These are phyloP conservation scores for Erpetoichthys calabaricus DNA, from an alignment of 2,797 vertebrate genomes.

Conservation along the genomic window DNA sequence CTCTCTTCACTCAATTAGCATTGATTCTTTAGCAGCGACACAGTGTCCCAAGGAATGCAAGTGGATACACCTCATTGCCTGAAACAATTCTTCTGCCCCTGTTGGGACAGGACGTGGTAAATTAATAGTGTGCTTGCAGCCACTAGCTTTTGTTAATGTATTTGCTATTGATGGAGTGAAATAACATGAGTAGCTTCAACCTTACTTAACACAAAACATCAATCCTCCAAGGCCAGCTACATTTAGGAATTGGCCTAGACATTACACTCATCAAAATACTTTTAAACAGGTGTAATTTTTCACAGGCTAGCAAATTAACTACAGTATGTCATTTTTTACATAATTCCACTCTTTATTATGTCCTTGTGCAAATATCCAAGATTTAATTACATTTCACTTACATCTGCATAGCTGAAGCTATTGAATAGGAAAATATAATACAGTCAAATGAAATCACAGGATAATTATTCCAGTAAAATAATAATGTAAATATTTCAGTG, in stretches of 20 bases:
- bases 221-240: constrained; percentile 50
- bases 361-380: too few relatives aligned
- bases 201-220: constrained; percentile 78
- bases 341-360: background rate
- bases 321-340: background rate
- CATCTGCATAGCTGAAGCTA: too few relatives aligned
- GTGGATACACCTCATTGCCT: constrained; percentile 65
- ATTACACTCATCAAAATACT: constrained; percentile 20
- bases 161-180: constrained; percentile 67
- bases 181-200: constrained; percentile 73
- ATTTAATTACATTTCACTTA: too few relatives aligned
- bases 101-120: constrained; percentile 63
- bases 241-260: constrained; percentile 21
- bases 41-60: constrained; percentile 58
- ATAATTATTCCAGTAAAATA: too few relatives aligned
- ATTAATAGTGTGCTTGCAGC: constrained; percentile 72
- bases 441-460: too few relatives aligned
- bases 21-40: constrained; percentile 68
- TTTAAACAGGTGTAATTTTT: constrained; percentile 17
- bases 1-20: constrained; percentile 53
- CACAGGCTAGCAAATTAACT: constrained; percentile 7
- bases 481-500: too few relatives aligned
- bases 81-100: constrained; percentile 62
- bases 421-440: too few relatives aligned
- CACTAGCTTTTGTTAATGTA: constrained; percentile 77